Base-by-base conservation (phyloP, 1,140 invertebrate genomes). In the Drosophila burlai region DNA sequence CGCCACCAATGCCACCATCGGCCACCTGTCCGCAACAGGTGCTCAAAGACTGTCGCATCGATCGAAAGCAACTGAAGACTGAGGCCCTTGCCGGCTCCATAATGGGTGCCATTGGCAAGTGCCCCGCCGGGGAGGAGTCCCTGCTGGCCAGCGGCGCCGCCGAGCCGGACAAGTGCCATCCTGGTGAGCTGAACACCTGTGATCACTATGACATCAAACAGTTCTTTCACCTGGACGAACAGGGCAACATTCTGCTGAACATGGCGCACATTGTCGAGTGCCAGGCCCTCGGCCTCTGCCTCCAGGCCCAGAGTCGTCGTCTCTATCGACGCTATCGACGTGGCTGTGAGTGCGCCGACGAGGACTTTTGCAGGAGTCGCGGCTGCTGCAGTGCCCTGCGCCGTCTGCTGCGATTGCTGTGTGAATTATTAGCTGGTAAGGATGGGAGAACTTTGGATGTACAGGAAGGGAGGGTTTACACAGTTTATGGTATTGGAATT, bases 181-280 rank as follows among this genome's bases (percentile, higher is more conserved):
- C 90, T 26, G 65, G 69, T 43, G 83, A 83, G 62, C 81, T 71
- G 4, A 92, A 87, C 42, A 83, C 71, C 81, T 91, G 91, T 61
- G 91, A 92, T 77, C 91, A 92, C 52, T 92, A 92, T 50, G 91
- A 92, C 47, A 92, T 92, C 68, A 92, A 92, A 74, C 79, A 92
- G 67, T 92, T 92, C 81, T 92, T 93, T 63, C 89, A 79, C 52
- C 82, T 93, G 50, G 91, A 92, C 74, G 92, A 93, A 54, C 76
- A 90, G 76, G 92, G 92, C 75, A 93, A 93, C 69, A 93, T 93
- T n/a, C 61, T 93, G 71, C 61, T 93, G 26, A 83, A 81, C 42
- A 93, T 92, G 62, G 36, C 79, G 45, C 92, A 93, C 61, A 91
- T 93, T 49, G 80, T 80, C 9, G 92, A 93, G 42, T 82, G 74